Evolutionary conservation across 30 jellyfish, hydroid and myxozoan species (phyloP), one percentile per base, ranked within the genome.

Genomic region (Clytia hemisphaerica): DNA sequence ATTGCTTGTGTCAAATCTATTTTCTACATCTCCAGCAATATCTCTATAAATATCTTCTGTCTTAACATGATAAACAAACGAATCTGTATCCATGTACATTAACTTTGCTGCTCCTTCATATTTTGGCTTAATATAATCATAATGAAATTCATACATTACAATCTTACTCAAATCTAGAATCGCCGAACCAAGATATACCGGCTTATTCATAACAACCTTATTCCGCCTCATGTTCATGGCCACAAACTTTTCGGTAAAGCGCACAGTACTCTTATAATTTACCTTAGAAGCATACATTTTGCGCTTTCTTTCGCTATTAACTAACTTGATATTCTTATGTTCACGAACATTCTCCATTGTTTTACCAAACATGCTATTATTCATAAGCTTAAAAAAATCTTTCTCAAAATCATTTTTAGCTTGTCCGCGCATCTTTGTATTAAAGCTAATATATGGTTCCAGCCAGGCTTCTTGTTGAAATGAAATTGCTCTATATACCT

Each of bases 111-210:
- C 48, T n/a, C 55, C n/a, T n/a, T n/a, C n/a, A 65, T 77, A 77
- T 28, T 62, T 58, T 31, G 45, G 26, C 46, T 47, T 61, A 1
- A 80, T 70, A 37, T 70, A 80, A 76, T 71, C 50, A 51, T 80
- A 71, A 40, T 71, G 86, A 37, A 80, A 71, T 40, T 80, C 93
- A 61, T 69, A 80, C 85, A 80, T 80, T 19, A 70, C 50, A 0
- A 46, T 10, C 51, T 80, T 80, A 61, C 87, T 70, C 1, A 80
- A 32, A 38, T 80, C 93, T 9, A 80, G 45, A 61, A 71, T 58
- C 49, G 81, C 36, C 73, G 61, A 34, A 40, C 87, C 81, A 2
- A 70, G 71, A 59, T 80, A 80, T 2, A 63, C 58, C 26, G 87
- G 93, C 37, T 71, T 59, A 63, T 80, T 71, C 1, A 71, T 40